Conservation (phyloP, 2,113 vertebrate genomes). For the Coreoperca whiteheadi region DNA sequence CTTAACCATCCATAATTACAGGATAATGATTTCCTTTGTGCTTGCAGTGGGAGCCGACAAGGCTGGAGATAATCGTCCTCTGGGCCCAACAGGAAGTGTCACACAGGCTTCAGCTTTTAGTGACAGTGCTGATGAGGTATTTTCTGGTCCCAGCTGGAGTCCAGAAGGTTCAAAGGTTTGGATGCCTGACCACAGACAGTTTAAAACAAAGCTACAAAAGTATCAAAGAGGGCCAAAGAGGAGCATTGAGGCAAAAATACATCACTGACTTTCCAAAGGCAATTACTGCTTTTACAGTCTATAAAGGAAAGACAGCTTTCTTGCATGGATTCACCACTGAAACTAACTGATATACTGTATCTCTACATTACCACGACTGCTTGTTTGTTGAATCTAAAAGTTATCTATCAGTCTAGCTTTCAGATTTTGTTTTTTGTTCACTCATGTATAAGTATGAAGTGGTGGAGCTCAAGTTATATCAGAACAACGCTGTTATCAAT, state of each 20-base stretch:
- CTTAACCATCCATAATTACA: slow-evolving; percentile 65
- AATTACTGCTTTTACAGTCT: not conserved
- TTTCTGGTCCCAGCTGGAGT: not conserved
- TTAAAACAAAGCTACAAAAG: not conserved
- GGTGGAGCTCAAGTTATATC: too few relatives aligned
- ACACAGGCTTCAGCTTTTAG: slow-evolving; percentile 6
- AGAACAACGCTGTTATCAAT: not conserved
- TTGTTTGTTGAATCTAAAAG: slow-evolving; percentile 9
- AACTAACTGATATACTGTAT: not conserved
- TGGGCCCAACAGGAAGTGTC: slow-evolving; percentile 50
- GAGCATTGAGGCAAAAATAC: not conserved
- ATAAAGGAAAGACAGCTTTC: too few relatives aligned
- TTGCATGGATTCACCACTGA: not conserved
- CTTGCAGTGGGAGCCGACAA: slow-evolving; percentile 24
- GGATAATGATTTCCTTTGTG: slow-evolving; percentile 72
- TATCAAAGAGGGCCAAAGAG: not conserved
- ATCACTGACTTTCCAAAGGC: not conserved
- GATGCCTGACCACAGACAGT: too few relatives aligned
- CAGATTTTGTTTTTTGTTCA: too few relatives aligned
- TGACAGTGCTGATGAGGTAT: not conserved
- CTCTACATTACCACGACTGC: not conserved
- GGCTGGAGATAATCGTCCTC: slow-evolving; percentile 44
- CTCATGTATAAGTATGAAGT: too few relatives aligned
- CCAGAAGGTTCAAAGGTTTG: not conserved
- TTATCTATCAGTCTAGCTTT: not conserved